Base-by-base conservation (phyloP, 2,797 vertebrate species). In the Tiaroga cobitis region DNA sequence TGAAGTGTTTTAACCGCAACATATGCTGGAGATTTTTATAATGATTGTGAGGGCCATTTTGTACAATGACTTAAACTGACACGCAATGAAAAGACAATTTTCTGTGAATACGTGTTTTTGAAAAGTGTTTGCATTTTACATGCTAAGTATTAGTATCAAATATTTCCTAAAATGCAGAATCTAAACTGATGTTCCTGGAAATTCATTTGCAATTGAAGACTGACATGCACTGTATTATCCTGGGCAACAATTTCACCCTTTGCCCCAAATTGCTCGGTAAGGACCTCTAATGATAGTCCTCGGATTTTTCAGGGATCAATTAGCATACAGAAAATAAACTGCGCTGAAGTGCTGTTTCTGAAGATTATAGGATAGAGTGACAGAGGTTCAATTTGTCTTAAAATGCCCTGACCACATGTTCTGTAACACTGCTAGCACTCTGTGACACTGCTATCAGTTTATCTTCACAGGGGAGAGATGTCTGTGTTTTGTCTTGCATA, bases 321-420 rank as follows among this genome's bases (percentile, higher is more conserved):
- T 83, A 74, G 56, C 39, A 37, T 49, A 51, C 29, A 75, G 80
- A 75, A 82, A 46, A 51, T 39, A 37, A 82, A 49, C 19, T 70
- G 65, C 9, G 2, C 67, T 74, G 15, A 19, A 51, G 59, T 54
- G 59, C 21, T 83, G 43, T 76, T 51, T 83, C 32, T 67, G 32
- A 67, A 83, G 76, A 67, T 67, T 67, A 63, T 43, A 54, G 73
- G 24, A 67, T 83, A 67, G 24, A 26, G 72, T 83, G 72, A 76
- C 72, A 76, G 72, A 65, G n/a, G 41, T 54, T 67, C n/a, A 34
- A 61, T 75, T 83, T 76, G 43, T 65, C 41, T 41, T 49, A 24
- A 61, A 75, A 49, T 63, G 8, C 10, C 43, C 32, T 9, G 10
- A 54, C 15, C 32, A 76, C 43, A 39, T 76, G 61, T 54, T 67